Percentiles rank a stretch among this genome's conserved stretches.
These are phyloP conservation scores for Belonocnema kinseyi DNA, from an alignment of 1,140 invertebrate genomes.

Conservation along the genomic window DNA sequence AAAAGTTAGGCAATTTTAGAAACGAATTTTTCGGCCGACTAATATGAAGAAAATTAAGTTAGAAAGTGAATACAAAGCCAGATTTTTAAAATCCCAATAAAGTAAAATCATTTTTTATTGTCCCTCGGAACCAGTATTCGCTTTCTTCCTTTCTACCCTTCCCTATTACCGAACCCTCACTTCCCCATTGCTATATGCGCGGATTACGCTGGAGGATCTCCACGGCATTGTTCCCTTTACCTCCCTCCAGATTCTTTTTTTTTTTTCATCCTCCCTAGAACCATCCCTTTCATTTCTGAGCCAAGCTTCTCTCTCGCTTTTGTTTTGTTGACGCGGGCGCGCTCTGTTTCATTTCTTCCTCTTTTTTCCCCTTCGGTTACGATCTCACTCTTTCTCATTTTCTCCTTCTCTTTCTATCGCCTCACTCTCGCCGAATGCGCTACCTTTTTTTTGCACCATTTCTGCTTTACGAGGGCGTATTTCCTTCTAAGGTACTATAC, in stretches of 20 bases:
- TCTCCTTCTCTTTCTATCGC: neutral
- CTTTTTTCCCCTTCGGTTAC: neutral
- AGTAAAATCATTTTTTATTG: conserved; percentile 34
- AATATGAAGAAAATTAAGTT: neutral
- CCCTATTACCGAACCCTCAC: conserved; percentile 5
- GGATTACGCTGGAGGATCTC: conserved; percentile 16
- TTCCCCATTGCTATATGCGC: neutral
- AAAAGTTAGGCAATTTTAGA: no score
- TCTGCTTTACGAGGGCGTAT: conserved; percentile 8
- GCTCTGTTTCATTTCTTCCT: conserved; percentile 22
- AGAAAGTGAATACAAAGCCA: conserved; percentile 35
- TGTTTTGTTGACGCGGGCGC: conserved; percentile 27
- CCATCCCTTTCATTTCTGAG: conserved; percentile 9
- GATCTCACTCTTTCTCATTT: conserved; percentile 14
- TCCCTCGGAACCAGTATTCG: conserved; percentile 31
- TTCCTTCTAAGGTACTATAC: neutral
- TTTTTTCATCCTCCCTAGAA: neutral
- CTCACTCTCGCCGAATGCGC: conserved; percentile 3
- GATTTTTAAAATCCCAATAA: conserved; percentile 38
- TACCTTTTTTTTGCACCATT: conserved; percentile 13
- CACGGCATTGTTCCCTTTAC: conserved; percentile 15
- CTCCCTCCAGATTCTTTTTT: neutral
- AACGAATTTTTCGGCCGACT: no score
- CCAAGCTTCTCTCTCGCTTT: neutral
- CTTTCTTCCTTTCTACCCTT: conserved; percentile 11